phyloP scores from a whole-genome alignment of 2,797 vertebrate genomes.

The Oreochromis grahami region DNA sequence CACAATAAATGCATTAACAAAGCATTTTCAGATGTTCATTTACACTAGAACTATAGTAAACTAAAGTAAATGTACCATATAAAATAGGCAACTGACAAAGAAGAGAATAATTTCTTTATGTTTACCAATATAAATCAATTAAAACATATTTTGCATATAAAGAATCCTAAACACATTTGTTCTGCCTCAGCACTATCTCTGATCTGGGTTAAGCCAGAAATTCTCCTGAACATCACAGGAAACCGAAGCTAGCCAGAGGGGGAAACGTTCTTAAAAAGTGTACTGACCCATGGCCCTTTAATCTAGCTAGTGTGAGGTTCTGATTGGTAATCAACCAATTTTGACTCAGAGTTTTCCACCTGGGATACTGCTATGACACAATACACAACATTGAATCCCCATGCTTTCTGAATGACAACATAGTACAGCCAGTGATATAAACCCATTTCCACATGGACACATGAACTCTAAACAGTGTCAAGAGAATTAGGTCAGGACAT shows the following conservation, averaged over 20 bases:
- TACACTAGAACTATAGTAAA: not conserved
- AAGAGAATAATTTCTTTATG: not conserved
- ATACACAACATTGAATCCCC: not conserved
- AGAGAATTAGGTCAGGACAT: not conserved
- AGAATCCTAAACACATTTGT: not conserved
- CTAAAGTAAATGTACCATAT: not conserved
- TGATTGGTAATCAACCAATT: not conserved
- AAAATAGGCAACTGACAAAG: not conserved
- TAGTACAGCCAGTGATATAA: not conserved
- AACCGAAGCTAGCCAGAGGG: not conserved
- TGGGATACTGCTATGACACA: not conserved
- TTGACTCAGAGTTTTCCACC: not conserved
- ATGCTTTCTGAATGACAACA: not conserved
- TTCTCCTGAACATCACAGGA: not conserved
- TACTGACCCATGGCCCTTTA: not conserved
- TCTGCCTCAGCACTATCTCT: not conserved
- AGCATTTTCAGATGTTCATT: not conserved
- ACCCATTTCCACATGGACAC: not conserved
- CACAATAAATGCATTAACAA: not conserved
- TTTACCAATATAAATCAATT: not conserved
- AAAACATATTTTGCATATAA: not conserved
- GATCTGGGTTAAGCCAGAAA: not conserved
- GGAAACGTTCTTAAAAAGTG: not conserved
- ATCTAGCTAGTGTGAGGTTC: not conserved
- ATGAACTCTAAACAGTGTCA: not conserved